Evolutionary conservation across 2,113 vertebrate genomes (phyloP).

Genomic region (Pseudorasbora parva): DNA sequence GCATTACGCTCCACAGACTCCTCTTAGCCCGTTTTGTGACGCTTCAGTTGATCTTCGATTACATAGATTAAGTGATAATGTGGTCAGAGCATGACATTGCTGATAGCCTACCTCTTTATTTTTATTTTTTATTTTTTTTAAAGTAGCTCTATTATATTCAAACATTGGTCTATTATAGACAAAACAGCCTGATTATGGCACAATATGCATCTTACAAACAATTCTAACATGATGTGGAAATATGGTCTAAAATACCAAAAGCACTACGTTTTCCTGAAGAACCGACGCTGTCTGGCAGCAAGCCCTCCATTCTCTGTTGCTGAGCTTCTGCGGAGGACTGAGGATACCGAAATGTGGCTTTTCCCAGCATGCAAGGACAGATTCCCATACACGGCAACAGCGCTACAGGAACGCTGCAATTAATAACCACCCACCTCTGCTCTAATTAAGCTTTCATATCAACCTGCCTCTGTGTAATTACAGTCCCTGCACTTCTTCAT

Average conservation of each 20-base stretch:
- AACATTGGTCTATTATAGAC: not conserved
- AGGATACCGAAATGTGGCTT: constrained; percentile 22
- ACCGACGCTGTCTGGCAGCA: constrained; percentile 35
- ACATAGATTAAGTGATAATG: constrained; percentile 2
- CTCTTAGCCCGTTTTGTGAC: not conserved
- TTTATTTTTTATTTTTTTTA: not conserved
- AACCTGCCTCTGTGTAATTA: constrained; percentile 70
- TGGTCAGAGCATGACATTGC: not conserved
- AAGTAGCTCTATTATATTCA: not conserved
- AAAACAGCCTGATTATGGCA: not conserved
- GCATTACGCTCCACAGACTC: not conserved
- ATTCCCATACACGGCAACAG: constrained; percentile 54
- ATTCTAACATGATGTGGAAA: not conserved
- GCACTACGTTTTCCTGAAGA: constrained; percentile 25
- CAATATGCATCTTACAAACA: not conserved
- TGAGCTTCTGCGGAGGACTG: constrained; percentile 39
- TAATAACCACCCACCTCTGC: constrained; percentile 66
- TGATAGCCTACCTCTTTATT: not conserved
- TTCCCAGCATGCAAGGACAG: constrained; percentile 43
- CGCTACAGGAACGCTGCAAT: constrained; percentile 65
- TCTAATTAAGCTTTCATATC: constrained; percentile 73
- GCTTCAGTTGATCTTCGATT: constrained; percentile 5
- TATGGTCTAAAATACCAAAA: constrained; percentile 5
- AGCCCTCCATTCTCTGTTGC: constrained; percentile 46
- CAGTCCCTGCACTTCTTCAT: constrained; percentile 56